Evolutionary conservation across 1,140 invertebrate species (phyloP), one percentile per base, ranked within the genome.

Genomic region (Macrocentrus cingulum): DNA sequence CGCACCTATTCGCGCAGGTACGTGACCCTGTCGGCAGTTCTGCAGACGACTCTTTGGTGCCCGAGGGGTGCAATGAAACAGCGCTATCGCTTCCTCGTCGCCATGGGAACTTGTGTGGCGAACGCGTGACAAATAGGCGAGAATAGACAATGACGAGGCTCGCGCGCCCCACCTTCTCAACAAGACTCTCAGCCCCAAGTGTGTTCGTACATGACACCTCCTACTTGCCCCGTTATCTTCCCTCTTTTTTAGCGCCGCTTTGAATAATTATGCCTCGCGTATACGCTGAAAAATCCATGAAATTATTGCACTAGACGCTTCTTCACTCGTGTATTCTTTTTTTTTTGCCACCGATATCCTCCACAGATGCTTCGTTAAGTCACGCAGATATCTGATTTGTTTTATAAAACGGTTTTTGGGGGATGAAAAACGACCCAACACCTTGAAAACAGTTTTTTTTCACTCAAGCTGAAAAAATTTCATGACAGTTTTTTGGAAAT

Each of bases 71-170:
- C 19, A 41, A 11, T 41, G 51, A 2, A 44, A 54, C 41, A 42
- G 39, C 37, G 51, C 34, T 36, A 9, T 20, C 11, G 34, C 20
- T 23, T 44, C 20, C 20, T 9, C 44, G 45, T 50, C 34, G 34
- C 22, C 25, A 50, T 57, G 34, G 36, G 9, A 32, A 57, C 55
- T 1, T 54, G 34, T 34, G 36, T 57, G 42, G 45, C 45, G 36
- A 37, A 57, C 44, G 55, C 55, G 55, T 57, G 55, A 57, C 45
- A 57, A 57, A 57, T 48, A 57, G 44, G 29, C 9, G 25, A 50
- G 55, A 49, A 57, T 57, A 57, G 55, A 49, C 55, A 57, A 57
- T 57, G 55, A 57, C 34, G 45, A 50, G 32, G 37, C 51, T 53
- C 34, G 4, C n/a, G 8, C 19, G 3, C 4, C n/a, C 39, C 13